phyloP scores from a whole-genome alignment of 2,888 invertebrate genomes.

The Melanophora roralis region DNA sequence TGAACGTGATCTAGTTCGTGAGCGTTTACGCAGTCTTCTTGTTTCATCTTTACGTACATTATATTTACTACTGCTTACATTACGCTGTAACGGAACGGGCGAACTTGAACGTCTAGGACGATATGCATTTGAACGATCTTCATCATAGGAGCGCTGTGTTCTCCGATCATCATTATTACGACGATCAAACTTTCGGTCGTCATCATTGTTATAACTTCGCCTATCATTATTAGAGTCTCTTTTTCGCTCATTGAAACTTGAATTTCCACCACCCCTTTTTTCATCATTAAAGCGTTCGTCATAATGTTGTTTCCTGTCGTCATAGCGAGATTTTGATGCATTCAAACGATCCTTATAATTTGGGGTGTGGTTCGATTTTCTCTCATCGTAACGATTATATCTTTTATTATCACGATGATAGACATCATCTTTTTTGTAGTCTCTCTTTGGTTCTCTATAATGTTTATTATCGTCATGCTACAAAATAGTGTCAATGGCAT shows the following conservation, averaged over 20 bases:
- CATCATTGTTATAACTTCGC: conserved; percentile 40
- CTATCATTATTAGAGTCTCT: conserved; percentile 41
- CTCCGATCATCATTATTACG: conserved; percentile 50
- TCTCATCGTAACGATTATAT: conserved; percentile 62
- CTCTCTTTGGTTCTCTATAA: conserved; percentile 55
- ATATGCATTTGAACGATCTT: conserved; percentile 45
- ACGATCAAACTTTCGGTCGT: conserved; percentile 45
- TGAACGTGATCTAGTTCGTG: conserved; percentile 44
- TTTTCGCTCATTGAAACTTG: conserved; percentile 45
- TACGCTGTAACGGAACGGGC: conserved; percentile 38
- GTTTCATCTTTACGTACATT: conserved; percentile 45
- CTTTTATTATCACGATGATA: conserved; percentile 61
- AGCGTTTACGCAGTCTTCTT: conserved; percentile 46
- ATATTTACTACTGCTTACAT: conserved; percentile 34
- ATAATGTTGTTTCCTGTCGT: conserved; percentile 55
- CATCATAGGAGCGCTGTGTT: conserved; percentile 56
- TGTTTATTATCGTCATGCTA: conserved; percentile 52
- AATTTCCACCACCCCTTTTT: conserved; percentile 40
- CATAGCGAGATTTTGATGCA: conserved; percentile 55
- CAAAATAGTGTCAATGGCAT: too few relatives aligned
- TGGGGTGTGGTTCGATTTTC: conserved; percentile 22
- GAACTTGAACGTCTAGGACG: conserved; percentile 63
- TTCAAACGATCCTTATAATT: conserved; percentile 49
- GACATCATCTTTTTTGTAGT: conserved; percentile 51
- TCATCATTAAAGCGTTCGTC: conserved; percentile 63